Conservation (phyloP, 37 sponge, comb jelly and placozoan genomes). For the Geodia barretti region DNA sequence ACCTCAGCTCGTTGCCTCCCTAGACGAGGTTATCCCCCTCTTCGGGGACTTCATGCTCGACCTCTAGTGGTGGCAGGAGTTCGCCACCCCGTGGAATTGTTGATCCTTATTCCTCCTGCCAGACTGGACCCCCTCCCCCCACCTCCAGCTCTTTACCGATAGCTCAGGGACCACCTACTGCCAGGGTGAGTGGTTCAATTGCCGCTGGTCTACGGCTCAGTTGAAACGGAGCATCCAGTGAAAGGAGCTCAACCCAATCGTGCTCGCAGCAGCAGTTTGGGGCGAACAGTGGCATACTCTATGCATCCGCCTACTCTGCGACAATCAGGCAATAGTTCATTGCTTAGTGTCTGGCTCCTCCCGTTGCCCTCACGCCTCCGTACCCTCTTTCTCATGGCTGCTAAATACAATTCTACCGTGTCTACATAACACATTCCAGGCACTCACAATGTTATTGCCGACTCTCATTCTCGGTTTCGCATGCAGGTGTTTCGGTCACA, state of each 20-base stretch:
- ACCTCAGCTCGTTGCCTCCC: no score
- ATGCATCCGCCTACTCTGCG: constrained; percentile 14
- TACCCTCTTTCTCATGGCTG: not conserved
- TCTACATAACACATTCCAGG: constrained; percentile 19
- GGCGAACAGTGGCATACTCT: not conserved
- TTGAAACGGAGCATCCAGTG: not conserved
- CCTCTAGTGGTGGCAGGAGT: constrained; percentile 5
- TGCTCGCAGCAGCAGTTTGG: constrained; percentile 22
- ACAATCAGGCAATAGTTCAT: constrained; percentile 24
- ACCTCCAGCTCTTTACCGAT: constrained; percentile 13
- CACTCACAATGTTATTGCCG: constrained; percentile 13
- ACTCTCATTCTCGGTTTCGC: constrained; percentile 15
- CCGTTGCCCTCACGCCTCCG: not conserved
- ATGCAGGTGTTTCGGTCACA: constrained; percentile 13
- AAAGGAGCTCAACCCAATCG: constrained; percentile 24
- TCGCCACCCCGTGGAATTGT: constrained; percentile 6
- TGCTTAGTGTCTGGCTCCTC: not conserved
- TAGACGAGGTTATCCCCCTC: not conserved
- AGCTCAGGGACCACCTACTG: constrained; percentile 10
- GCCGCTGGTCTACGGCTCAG: not conserved
- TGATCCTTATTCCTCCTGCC: constrained; percentile 3
- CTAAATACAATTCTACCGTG: constrained; percentile 7
- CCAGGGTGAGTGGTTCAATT: not conserved
- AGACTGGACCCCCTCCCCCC: not conserved
- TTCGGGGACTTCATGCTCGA: not conserved